phyloP scores from a whole-genome alignment of 1,140 invertebrate species.

The Chlorops oryzae region DNA sequence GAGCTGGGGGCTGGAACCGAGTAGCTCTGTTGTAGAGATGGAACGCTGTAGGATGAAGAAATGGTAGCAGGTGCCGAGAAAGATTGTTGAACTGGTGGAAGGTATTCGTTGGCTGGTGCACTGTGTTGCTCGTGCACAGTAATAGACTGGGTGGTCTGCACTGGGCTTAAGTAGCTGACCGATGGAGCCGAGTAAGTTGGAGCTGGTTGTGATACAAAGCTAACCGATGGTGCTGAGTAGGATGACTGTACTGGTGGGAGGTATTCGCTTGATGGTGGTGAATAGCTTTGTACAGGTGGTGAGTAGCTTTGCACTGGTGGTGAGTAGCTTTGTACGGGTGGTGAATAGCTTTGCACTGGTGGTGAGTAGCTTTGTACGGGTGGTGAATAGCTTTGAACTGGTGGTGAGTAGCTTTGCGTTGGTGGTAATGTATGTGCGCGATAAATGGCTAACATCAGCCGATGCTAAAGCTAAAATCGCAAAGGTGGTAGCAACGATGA shows the following conservation, averaged over 20 bases:
- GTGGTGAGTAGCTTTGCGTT: conserved; percentile 17
- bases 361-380: too few species aligned
- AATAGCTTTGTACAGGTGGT: too few species aligned
- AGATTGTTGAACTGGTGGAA: conserved; percentile 12
- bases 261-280: too few species aligned
- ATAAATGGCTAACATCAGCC: conserved; percentile 42
- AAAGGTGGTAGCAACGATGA: conserved; percentile 30
- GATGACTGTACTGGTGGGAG: conserved; percentile 16
- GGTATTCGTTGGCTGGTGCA: conserved; percentile 7
- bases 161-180: conserved; percentile 16
- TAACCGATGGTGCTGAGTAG: conserved; percentile 22
- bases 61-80: conserved; percentile 14
- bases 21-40: conserved; percentile 15
- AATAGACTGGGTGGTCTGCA: conserved; percentile 19
- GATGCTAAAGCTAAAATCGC: conserved; percentile 37
- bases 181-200: conserved; percentile 10
- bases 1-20: conserved; percentile 17
- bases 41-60: conserved; percentile 9
- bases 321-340: too few species aligned
- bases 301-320: too few species aligned
- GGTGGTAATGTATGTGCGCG: conserved; percentile 29
- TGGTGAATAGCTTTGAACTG: conserved; percentile 32
- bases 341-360: too few species aligned
- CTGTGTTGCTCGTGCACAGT: conserved; percentile 6
- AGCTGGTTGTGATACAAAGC: neutral